Evolutionary conservation across 2,113 vertebrate species (phyloP).

Genomic region (Larimichthys crocea): DNA sequence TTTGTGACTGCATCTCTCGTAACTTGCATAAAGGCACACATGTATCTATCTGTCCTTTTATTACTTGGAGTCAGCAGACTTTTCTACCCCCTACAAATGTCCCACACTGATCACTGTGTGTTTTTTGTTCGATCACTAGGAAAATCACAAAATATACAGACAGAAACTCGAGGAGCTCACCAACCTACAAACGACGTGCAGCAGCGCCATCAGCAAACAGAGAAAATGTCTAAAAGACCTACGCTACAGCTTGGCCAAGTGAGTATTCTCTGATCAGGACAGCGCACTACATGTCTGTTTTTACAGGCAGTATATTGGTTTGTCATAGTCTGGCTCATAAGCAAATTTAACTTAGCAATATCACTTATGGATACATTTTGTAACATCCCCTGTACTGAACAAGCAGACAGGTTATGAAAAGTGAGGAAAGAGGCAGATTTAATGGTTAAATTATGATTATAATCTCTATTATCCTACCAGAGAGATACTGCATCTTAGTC

Average conservation of each 20-base stretch:
- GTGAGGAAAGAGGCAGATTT: background rate
- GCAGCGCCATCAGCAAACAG: constrained; percentile 90
- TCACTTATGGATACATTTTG: background rate
- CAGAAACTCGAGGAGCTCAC: constrained; percentile 96
- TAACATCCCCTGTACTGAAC: background rate
- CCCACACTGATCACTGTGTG: background rate
- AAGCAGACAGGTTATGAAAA: background rate
- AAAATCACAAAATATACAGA: constrained; percentile 93
- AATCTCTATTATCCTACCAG: background rate
- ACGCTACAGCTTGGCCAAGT: constrained; percentile 87
- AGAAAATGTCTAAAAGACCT: constrained; percentile 89
- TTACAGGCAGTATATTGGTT: background rate
- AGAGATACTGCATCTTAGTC: background rate
- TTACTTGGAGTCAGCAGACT: background rate
- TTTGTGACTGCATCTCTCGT: background rate
- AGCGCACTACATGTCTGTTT: background rate
- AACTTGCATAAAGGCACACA: background rate
- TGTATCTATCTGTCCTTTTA: background rate
- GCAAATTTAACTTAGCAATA: background rate
- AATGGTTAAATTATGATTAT: background rate
- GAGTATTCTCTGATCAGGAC: constrained; percentile 15
- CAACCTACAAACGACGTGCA: constrained; percentile 89
- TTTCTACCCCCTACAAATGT: background rate
- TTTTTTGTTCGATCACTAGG: constrained; percentile 79
- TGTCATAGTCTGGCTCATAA: background rate